Base-by-base conservation (phyloP, 2,797 vertebrate genomes). In the Eurystomus glaucurus region DNA sequence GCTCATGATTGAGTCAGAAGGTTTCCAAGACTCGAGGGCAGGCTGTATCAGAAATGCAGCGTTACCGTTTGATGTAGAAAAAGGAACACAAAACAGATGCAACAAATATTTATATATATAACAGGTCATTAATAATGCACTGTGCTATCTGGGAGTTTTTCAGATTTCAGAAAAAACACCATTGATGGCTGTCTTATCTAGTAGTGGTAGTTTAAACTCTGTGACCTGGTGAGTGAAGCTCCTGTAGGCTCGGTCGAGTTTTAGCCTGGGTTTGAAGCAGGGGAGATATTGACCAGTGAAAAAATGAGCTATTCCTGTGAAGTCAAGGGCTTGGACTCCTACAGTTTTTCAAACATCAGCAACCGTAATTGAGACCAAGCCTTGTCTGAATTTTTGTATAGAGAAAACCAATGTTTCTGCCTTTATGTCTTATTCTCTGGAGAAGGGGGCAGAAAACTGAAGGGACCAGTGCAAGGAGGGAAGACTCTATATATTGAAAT, bases 21-120 rank as follows among this genome's bases (percentile, higher is more conserved):
- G 6, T 76, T 88, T 91, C 87, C 43, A 74, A 37, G 60, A 76
- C 29, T 58, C 82, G n/a, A 9, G 23, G 70, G 52, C 39, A 75
- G 41, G 37, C 46, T 89, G 31, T 61, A 43, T 76, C 18, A 91
- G 54, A 87, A 92, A 52, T 37, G 33, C 37, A 39, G n/a, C 39
- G 18, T 39, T 62, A 35, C 55, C 83, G 10, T 61, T 46, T 65
- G 26, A 58, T 52, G 33, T 65, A 77, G 81, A 41, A 72, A 90
- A 83, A 77, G 29, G 25, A 79, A 61, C 16, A 50, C 23, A 41
- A 60, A 84, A 16, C 43, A 85, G 70, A 41, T 72, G 62, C 17
- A 55, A 20, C 41, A 61, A 41, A 39, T 51, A 13, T 45, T 54
- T 72, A 15, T 54, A 3, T 54, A 5, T 70, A 0, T 37, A 71